Conservation (phyloP, 2,888 invertebrate genomes). For the Apodemia zela region DNA sequence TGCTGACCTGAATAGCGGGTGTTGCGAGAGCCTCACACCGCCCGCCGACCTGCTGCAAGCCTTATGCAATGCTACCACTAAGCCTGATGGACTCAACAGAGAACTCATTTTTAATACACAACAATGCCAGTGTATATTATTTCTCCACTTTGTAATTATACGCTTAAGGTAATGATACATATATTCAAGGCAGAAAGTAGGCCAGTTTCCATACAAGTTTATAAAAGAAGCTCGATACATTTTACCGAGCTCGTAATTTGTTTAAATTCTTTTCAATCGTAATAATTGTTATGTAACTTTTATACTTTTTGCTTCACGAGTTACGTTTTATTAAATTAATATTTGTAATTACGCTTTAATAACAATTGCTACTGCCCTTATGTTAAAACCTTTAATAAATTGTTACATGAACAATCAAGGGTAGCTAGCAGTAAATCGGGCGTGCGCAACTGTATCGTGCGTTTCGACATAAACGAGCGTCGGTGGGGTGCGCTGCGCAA, state of each 20-base stretch:
- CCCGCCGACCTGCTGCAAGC: constrained; percentile 63
- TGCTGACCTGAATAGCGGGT: constrained; percentile 72
- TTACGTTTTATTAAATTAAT: not conserved
- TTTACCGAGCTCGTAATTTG: not conserved
- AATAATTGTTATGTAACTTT: not conserved
- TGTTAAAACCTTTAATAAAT: not conserved
- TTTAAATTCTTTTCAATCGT: not conserved
- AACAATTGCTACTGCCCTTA: not conserved
- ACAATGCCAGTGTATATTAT: not conserved
- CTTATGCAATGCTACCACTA: constrained; percentile 68
- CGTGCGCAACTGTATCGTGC: constrained; percentile 61
- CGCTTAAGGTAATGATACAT: not conserved
- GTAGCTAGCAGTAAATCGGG: constrained; percentile 53
- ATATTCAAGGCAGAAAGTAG: not conserved
- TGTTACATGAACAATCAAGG: constrained; percentile 23
- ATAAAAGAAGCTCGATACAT: constrained; percentile 4
- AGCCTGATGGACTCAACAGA: constrained; percentile 21
- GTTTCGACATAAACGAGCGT: constrained; percentile 69
- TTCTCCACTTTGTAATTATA: not conserved
- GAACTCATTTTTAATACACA: constrained; percentile 19
- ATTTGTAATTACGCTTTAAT: not conserved
- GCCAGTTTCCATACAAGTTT: constrained; percentile 1
- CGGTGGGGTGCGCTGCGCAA: constrained; percentile 70
- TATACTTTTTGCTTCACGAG: not conserved
- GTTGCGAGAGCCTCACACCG: constrained; percentile 71